Percentiles rank a stretch among this genome's conserved stretches.
These are phyloP conservation scores for Drosophila tristis DNA, from an alignment of 1,140 invertebrate species.

Conservation along the genomic window DNA sequence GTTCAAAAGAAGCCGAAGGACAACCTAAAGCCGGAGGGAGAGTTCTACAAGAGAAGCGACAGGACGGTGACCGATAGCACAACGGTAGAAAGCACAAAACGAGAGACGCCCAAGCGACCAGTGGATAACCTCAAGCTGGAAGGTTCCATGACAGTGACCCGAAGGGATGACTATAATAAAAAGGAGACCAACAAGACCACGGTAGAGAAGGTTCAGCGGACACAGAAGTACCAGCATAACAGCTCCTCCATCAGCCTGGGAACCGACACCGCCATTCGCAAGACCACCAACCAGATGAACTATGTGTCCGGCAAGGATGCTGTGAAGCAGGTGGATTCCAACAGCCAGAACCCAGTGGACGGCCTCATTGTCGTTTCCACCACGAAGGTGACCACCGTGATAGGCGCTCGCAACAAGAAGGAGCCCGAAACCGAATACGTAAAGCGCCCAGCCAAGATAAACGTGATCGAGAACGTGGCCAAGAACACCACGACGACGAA, in stretches of 20 bases:
- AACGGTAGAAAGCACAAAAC: conserved; percentile 84
- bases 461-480: conserved; percentile 79
- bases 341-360: conserved; percentile 85
- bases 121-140: conserved; percentile 88
- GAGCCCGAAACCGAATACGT: conserved; percentile 82
- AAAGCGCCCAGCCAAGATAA: conserved; percentile 72
- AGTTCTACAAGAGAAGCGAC: conserved; percentile 76
- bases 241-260: conserved; percentile 88
- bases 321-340: conserved; percentile 73
- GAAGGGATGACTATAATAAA: conserved; percentile 68
- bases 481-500: conserved; percentile 73
- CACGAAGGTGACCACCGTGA: conserved; percentile 84
- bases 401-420: conserved; percentile 67
- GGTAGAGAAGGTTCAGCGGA: conserved; percentile 78
- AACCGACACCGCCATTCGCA: conserved; percentile 85
- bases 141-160: conserved; percentile 86
- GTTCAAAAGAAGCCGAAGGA: conserved; percentile 85
- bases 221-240: conserved; percentile 86
- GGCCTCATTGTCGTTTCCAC: conserved; percentile 85
- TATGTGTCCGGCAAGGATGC: conserved; percentile 86
- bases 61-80: conserved; percentile 68
- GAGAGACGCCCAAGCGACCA: conserved; percentile 86
- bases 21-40: conserved; percentile 89
- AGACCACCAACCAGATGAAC: conserved; percentile 87
- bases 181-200: conserved; percentile 56